A percentile compares a stretch with the other conserved stretches of the same genome.
Evolutionary conservation across 2,888 invertebrate genomes (phyloP).

Genomic region (Xestoiulus laeticollis): DNA sequence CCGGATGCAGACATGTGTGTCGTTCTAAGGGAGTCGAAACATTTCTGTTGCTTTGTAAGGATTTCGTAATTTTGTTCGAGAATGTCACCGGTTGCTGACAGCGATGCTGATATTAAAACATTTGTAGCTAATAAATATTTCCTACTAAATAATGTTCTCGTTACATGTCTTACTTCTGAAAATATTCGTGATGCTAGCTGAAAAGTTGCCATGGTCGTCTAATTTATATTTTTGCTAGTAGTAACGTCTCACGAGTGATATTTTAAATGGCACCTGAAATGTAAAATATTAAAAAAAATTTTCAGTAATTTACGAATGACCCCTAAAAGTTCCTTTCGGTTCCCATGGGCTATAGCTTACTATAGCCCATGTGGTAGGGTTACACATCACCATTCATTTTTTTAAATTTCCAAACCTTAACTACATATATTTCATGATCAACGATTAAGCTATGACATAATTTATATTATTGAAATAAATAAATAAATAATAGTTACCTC

Average conservation of each 20-base stretch:
- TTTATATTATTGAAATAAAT: too few species aligned
- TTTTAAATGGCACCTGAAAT: background rate
- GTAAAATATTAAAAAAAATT: background rate
- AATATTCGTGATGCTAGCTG: background rate
- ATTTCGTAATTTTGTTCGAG: constrained; percentile 82
- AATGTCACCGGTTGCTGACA: constrained; percentile 81
- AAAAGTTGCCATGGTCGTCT: background rate
- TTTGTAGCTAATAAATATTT: constrained; percentile 80
- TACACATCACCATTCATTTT: background rate
- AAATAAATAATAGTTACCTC: too few species aligned
- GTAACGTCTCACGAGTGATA: background rate
- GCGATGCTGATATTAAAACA: constrained; percentile 76
- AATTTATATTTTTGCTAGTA: too few species aligned
- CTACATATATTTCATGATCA: background rate
- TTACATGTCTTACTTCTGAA: background rate
- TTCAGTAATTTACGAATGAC: background rate
- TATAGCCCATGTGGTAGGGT: background rate
- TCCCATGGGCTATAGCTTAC: background rate
- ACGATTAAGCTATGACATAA: background rate
- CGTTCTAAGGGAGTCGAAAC: constrained; percentile 73
- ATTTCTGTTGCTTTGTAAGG: constrained; percentile 51
- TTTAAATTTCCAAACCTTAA: background rate
- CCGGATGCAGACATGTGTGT: constrained; percentile 82
- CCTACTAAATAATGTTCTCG: constrained; percentile 38
- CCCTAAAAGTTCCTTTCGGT: background rate